Evolutionary conservation across 92 coral and sea anemone genomes (phyloP), one percentile per base, ranked within the genome.

Genomic region (Actinostola sp.): DNA sequence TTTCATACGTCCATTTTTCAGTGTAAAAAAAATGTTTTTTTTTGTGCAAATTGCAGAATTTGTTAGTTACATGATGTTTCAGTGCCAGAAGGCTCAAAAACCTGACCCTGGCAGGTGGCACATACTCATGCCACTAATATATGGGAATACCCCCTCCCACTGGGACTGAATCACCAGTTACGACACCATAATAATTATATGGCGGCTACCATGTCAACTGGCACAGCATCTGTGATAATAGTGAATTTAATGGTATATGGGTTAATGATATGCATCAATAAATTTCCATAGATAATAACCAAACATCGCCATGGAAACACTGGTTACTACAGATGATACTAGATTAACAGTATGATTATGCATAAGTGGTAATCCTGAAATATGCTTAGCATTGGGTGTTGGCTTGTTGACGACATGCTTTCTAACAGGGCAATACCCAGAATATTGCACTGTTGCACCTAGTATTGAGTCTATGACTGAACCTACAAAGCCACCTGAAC

Each of bases 361-460:
- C 61, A 95, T 61, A 20, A 95, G 72, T 17, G 81, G 76, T 54
- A 79, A 70, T 70, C 99, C 99, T 42, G 97, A 80, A 39, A 95
- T 72, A 56, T 91, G 99, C 38, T 74, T 91, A 21, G 89, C 63
- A 38, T 84, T 88, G 44, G 86, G 64, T 10, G 92, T 48, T 20
- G 97, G 95, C 33, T 71, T 92, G 81, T 91, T 72, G 29, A 95
- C 96, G 7, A 95, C 84, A 26, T 85, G 76, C 43, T 92, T 95
- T 45, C 63, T 83, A 10, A 88, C 89, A 35, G 89, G 66, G 33
- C 99, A 95, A 60, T 80, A 95, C 3, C 99, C 99, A 1, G 99
- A 95, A 60, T 91, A 95, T 60, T 95, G 99, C 26, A 92, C 63
- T 31, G 93, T 92, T 43, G 99, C 99, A 55, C 99, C 99, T 20